Conservation (phyloP, 2,113 vertebrate genomes). For the Rhynchomys soricoides region DNA sequence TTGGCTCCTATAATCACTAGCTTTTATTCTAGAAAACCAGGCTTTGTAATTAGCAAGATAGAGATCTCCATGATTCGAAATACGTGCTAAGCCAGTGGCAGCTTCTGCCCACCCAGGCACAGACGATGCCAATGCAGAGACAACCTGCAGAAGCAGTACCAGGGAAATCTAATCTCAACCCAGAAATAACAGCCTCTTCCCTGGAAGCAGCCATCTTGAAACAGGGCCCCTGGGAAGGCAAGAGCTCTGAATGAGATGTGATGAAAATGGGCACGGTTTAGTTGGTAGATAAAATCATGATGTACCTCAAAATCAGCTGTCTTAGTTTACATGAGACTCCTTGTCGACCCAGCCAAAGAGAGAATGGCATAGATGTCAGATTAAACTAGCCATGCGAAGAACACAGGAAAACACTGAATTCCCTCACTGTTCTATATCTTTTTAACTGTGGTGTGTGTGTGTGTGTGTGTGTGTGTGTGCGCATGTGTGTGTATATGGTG, state of each 20-base stretch:
- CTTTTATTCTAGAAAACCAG: slow-evolving; percentile 57
- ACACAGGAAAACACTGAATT: slow-evolving; percentile 9
- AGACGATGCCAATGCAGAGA: background rate
- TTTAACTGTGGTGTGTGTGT: background rate
- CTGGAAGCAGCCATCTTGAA: slow-evolving; percentile 29
- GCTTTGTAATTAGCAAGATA: slow-evolving; percentile 68
- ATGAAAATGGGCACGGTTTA: background rate
- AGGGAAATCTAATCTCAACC: slow-evolving; percentile 56
- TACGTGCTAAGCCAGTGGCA: background rate
- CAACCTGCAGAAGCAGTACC: background rate
- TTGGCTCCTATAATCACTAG: slow-evolving; percentile 48
- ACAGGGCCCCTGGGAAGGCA: background rate
- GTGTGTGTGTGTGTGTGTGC: background rate
- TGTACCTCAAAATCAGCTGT: background rate
- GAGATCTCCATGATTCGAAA: slow-evolving; percentile 48
- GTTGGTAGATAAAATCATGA: background rate
- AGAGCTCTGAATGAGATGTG: background rate
- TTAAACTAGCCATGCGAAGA: slow-evolving; percentile 36
- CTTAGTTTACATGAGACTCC: background rate
- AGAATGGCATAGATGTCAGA: background rate
- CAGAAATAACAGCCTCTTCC: slow-evolving; percentile 47
- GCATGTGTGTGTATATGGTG: background rate
- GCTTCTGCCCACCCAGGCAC: background rate
- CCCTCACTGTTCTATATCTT: background rate
- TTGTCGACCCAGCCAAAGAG: background rate